These are phyloP conservation scores for Synergus gifuensis DNA, from an alignment of 2,888 invertebrate species.

Conservation along the genomic window DNA sequence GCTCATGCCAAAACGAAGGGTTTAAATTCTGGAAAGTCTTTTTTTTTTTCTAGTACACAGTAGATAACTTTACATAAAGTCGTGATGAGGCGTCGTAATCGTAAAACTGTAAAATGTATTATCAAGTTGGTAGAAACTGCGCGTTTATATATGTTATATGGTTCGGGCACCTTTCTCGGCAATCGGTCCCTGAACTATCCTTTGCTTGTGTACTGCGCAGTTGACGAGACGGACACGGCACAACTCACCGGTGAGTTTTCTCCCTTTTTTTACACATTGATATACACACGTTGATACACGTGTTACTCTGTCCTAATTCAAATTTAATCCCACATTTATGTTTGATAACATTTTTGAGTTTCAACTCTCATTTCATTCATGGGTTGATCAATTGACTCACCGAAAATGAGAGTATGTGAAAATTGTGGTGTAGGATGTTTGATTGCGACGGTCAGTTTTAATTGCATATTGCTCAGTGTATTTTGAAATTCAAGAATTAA, in stretches of 20 bases:
- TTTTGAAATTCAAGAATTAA: background rate
- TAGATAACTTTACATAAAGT: conserved; percentile 46
- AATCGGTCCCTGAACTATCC: conserved; percentile 68
- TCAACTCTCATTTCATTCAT: background rate
- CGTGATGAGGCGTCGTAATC: conserved; percentile 58
- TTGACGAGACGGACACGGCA: conserved; percentile 70
- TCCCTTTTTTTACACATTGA: conserved; percentile 51
- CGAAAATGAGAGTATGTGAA: background rate
- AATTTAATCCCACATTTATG: background rate
- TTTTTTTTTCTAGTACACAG: background rate
- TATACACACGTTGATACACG: background rate
- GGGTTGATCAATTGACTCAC: background rate
- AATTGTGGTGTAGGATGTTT: too few species aligned
- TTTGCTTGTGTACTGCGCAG: conserved; percentile 74
- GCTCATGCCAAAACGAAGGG: too few species aligned
- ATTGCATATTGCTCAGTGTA: background rate
- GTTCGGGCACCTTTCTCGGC: conserved; percentile 59
- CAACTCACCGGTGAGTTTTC: conserved; percentile 72
- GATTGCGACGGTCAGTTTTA: background rate
- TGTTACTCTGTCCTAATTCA: background rate
- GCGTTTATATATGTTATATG: conserved; percentile 46
- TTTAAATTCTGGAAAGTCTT: too few species aligned
- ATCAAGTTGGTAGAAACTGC: conserved; percentile 58
- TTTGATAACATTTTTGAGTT: background rate
- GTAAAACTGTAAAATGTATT: conserved; percentile 41